These are phyloP conservation scores for Amazona vittata DNA, from an alignment of 2,113 vertebrate species.

Conservation along the genomic window DNA sequence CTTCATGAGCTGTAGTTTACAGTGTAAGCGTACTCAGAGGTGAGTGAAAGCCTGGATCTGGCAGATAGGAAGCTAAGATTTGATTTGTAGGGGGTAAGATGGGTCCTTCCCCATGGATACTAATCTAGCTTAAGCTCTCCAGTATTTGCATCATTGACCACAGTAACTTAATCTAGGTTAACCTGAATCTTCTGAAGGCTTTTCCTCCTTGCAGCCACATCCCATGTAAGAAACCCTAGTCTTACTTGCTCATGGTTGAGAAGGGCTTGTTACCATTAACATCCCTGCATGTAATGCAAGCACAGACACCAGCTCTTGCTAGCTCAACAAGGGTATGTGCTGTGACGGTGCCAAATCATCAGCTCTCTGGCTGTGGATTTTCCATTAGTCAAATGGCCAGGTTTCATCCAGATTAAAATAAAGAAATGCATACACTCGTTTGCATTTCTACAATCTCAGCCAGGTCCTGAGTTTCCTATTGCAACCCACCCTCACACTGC, in stretches of 20 bases:
- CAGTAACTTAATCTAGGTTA: not conserved
- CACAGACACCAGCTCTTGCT: not conserved
- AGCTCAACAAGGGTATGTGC: not conserved
- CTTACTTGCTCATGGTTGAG: not conserved
- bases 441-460: not conserved
- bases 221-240: not conserved
- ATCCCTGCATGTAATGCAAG: not conserved
- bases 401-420: not conserved
- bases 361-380: not conserved
- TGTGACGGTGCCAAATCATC: not conserved
- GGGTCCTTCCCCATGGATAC: not conserved
- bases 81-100: not conserved
- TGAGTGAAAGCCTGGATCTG: not conserved
- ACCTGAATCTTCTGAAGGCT: not conserved
- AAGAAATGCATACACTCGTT: not conserved
- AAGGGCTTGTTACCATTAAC: not conserved
- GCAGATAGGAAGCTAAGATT: not conserved
- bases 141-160: not conserved
- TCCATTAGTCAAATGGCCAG: not conserved
- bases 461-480: not conserved
- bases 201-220: not conserved
- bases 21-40: not conserved
- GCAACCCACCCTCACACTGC: not conserved
- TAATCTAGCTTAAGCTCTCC: not conserved
- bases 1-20: not conserved